A percentile compares a stretch with the other conserved stretches of the same genome.
These are phyloP conservation scores for Dendrolimus houi DNA, from an alignment of 2,888 invertebrate genomes.

Conservation along the genomic window DNA sequence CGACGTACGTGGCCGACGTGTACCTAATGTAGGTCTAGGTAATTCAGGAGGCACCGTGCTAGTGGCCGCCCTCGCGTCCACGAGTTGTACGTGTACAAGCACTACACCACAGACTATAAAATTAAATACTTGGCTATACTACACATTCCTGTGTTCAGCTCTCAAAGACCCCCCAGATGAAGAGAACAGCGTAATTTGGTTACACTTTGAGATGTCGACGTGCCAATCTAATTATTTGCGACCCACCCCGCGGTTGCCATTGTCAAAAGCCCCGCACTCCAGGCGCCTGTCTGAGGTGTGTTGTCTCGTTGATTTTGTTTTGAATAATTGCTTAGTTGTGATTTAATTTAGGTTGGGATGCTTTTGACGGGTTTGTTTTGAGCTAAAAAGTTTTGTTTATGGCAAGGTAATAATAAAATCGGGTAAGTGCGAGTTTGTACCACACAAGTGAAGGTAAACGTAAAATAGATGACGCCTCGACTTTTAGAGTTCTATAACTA, in stretches of 20 bases:
- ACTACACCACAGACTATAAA: too few relatives aligned
- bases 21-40: too few relatives aligned
- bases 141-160: constrained; percentile 57
- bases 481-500: too few relatives aligned
- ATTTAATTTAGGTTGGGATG: neutral
- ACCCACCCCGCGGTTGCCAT: constrained; percentile 43
- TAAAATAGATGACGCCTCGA: too few relatives aligned
- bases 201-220: constrained; percentile 74
- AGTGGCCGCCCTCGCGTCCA: too few relatives aligned
- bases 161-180: constrained; percentile 54
- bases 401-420: constrained; percentile 2
- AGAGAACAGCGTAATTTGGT: constrained; percentile 72
- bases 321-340: neutral
- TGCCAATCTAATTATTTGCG: constrained; percentile 69
- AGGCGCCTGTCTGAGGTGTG: neutral
- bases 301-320: constrained; percentile 10
- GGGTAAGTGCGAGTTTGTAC: too few relatives aligned
- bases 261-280: constrained; percentile 57
- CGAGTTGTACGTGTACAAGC: too few relatives aligned
- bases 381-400: neutral
- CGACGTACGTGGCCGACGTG: too few relatives aligned
- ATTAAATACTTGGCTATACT: neutral
- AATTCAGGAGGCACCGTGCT: too few relatives aligned
- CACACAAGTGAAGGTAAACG: too few relatives aligned
- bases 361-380: constrained; percentile 1